These are phyloP conservation scores for Denticeps clupeoides DNA, from an alignment of 2,797 vertebrate species.

Conservation along the genomic window DNA sequence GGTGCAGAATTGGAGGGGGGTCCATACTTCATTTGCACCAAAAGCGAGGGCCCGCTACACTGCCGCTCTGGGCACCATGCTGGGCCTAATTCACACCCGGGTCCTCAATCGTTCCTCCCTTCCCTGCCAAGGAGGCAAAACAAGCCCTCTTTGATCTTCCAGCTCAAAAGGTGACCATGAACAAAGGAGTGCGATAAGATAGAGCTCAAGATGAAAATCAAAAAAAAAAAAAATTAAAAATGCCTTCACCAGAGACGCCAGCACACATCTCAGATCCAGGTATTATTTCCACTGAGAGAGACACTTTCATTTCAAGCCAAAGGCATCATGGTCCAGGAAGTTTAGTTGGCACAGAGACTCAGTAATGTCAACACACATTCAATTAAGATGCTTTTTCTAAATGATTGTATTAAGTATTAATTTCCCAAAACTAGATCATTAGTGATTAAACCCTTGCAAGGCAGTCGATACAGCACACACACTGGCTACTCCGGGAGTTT, in stretches of 20 bases:
- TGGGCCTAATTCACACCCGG: conserved; percentile 35
- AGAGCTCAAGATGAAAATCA: conserved; percentile 33
- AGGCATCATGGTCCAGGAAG: conserved; percentile 29
- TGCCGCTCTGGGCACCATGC: conserved; percentile 31
- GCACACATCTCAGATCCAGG: conserved; percentile 22
- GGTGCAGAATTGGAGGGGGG: conserved; percentile 15
- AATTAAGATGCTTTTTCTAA: conserved; percentile 34
- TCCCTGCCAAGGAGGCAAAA: conserved; percentile 24
- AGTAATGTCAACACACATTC: too few species aligned
- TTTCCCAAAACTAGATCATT: conserved; percentile 43
- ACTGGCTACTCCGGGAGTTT: too few species aligned
- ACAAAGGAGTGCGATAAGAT: conserved; percentile 38
- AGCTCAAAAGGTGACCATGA: conserved; percentile 37
- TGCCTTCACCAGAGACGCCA: conserved; percentile 27
- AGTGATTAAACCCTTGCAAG: too few species aligned
- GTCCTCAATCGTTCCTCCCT: too few species aligned
- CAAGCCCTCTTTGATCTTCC: conserved; percentile 33
- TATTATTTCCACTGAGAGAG: conserved; percentile 25
- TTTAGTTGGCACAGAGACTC: too few species aligned
- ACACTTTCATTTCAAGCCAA: conserved; percentile 27
- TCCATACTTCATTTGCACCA: conserved; percentile 38
- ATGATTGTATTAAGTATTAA: conserved; percentile 34
- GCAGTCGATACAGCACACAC: too few species aligned
- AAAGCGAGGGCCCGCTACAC: conserved; percentile 18
- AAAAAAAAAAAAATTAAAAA: too few species aligned